Evolutionary conservation across 2,888 invertebrate species (phyloP).

Genomic region (Chirona hameri): DNA sequence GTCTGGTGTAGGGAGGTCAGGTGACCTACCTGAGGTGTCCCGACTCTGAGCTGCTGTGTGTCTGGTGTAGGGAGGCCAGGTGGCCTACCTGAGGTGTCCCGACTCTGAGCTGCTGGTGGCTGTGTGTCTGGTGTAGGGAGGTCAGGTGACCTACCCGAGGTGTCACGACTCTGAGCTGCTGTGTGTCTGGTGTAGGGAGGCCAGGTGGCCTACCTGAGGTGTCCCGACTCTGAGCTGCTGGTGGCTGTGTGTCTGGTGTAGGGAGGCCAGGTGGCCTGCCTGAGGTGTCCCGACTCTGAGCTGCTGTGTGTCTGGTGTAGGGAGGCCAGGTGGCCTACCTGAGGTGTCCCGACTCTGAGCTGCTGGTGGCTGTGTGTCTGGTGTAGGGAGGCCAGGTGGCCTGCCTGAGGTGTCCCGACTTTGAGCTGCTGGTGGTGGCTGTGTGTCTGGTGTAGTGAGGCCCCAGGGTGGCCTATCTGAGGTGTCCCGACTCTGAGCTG

Average conservation of each 20-base stretch:
- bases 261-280: background rate
- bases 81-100: background rate
- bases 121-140: too few relatives aligned
- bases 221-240: background rate
- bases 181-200: too few relatives aligned
- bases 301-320: too few relatives aligned
- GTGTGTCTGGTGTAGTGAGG: too few relatives aligned
- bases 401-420: constrained; percentile 12
- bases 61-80: too few relatives aligned
- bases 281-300: constrained; percentile 23
- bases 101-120: background rate
- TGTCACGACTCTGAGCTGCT: constrained; percentile 25
- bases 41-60: constrained; percentile 28
- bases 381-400: background rate
- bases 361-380: too few relatives aligned
- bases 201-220: background rate
- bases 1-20: too few relatives aligned
- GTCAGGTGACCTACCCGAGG: background rate
- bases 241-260: too few relatives aligned
- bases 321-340: background rate
- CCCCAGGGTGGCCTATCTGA: background rate
- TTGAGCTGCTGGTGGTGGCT: constrained; percentile 26
- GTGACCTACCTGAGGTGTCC: background rate
- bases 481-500: background rate
- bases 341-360: background rate